A percentile compares a stretch with the other conserved stretches of the same genome.
These are phyloP conservation scores for Lasioglossum vierecki DNA, from an alignment of 2,888 invertebrate genomes.

Conservation along the genomic window DNA sequence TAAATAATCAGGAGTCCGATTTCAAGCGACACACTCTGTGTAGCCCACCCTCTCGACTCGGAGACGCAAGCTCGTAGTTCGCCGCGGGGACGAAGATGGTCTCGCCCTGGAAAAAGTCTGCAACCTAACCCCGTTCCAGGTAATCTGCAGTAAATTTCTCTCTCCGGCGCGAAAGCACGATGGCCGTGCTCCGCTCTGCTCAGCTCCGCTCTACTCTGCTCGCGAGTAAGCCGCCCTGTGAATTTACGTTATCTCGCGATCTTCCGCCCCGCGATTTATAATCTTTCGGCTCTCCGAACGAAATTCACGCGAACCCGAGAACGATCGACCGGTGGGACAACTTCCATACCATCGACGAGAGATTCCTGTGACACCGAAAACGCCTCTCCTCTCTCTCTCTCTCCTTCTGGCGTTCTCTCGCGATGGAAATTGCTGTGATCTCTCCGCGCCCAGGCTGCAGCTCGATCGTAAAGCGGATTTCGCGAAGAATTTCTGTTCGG, in stretches of 20 bases:
- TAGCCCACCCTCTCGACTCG: neutral
- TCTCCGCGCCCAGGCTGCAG: neutral
- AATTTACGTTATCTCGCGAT: conserved; percentile 56
- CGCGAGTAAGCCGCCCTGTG: conserved; percentile 34
- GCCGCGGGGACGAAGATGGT: conserved; percentile 32
- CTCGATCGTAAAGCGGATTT: conserved; percentile 5
- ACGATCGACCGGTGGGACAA: conserved; percentile 6
- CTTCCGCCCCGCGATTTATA: conserved; percentile 47
- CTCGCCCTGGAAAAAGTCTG: conserved; percentile 27
- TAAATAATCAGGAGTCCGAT: conserved; percentile 20
- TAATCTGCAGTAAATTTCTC: conserved; percentile 66
- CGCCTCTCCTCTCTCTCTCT: neutral
- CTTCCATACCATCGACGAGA: conserved; percentile 5
- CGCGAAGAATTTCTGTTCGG: conserved; percentile 8
- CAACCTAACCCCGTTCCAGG: conserved; percentile 35
- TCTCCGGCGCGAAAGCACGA: conserved; percentile 8
- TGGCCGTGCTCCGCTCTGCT: neutral
- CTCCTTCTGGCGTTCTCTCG: neutral
- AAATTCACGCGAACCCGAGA: conserved; percentile 24
- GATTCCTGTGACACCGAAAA: neutral
- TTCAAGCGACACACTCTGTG: neutral
- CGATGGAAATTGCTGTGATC: conserved; percentile 7
- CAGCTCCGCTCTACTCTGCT: neutral
- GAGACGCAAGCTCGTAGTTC: conserved; percentile 6
- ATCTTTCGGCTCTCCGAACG: conserved; percentile 22